Evolutionary conservation across 2,888 invertebrate species (phyloP).

Genomic region (Germaria angustata): DNA sequence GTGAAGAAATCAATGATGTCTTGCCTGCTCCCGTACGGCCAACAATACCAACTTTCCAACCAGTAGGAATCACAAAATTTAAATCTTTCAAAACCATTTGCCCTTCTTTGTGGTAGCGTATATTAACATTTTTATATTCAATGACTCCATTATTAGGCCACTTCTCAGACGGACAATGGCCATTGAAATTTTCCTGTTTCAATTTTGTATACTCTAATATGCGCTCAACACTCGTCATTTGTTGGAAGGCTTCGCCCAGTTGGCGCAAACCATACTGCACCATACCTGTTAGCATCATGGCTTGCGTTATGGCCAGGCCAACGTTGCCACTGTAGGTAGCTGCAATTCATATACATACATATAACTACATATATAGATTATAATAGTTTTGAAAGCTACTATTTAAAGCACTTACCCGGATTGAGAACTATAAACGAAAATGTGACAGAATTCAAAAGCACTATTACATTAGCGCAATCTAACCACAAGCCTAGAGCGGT

Average conservation of each 20-base stretch:
- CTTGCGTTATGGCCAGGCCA: conserved; percentile 85
- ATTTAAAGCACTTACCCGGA: conserved; percentile 80
- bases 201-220: conserved; percentile 86
- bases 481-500: conserved; percentile 87
- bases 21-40: conserved; percentile 93
- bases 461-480: conserved; percentile 86
- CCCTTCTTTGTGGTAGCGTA: conserved; percentile 83
- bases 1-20: conserved; percentile 88
- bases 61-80: conserved; percentile 85
- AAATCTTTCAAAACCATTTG: conserved; percentile 87
- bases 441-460: conserved; percentile 86
- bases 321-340: conserved; percentile 85
- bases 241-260: conserved; percentile 85
- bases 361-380: not conserved
- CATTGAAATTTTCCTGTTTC: conserved; percentile 81
- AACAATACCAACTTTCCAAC: conserved; percentile 87
- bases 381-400: not conserved
- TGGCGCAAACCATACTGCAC: conserved; percentile 86
- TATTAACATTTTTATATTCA: conserved; percentile 81
- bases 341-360: conserved; percentile 41
- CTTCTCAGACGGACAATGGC: conserved; percentile 81
- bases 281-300: conserved; percentile 86
- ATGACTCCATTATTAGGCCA: conserved; percentile 86
- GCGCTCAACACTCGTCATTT: conserved; percentile 88
- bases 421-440: conserved; percentile 83